Percentiles rank a stretch among this genome's conserved stretches.
Conservation (phyloP, 1,140 invertebrate species). For the Drosophila athabasca region DNA sequence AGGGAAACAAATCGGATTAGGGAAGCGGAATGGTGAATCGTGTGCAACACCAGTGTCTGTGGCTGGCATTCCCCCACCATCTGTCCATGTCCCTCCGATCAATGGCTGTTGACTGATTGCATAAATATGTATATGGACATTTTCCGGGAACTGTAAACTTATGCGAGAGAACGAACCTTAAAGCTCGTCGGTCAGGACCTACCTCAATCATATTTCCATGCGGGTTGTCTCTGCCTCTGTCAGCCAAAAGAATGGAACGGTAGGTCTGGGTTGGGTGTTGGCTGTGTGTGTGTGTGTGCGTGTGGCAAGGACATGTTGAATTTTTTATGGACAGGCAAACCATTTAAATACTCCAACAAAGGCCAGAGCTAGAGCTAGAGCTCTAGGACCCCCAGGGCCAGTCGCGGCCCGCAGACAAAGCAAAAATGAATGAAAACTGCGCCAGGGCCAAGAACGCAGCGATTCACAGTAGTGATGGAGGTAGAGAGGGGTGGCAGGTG, state of each 20-base stretch:
- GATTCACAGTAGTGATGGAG: neutral
- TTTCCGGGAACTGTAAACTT: neutral
- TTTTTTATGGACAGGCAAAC: constrained; percentile 43
- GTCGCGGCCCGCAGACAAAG: constrained; percentile 38
- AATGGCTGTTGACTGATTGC: constrained; percentile 48
- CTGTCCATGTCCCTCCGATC: neutral
- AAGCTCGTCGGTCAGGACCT: constrained; percentile 1
- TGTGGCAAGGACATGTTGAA: constrained; percentile 20
- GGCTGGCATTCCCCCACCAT: neutral
- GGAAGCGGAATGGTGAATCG: constrained; percentile 53
- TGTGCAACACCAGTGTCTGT: too few species aligned
- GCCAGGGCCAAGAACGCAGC: constrained; percentile 38
- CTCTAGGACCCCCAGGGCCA: neutral
- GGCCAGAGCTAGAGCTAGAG: constrained; percentile 14
- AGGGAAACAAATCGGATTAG: constrained; percentile 73
- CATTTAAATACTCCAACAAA: constrained; percentile 62
- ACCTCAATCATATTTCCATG: constrained; percentile 29
- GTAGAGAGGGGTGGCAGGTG: neutral
- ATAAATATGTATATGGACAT: constrained; percentile 38
- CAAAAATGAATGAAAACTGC: constrained; percentile 60
- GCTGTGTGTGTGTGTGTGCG: neutral
- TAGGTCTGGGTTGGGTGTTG: too few species aligned
- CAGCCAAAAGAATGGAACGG: too few species aligned
- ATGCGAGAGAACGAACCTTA: constrained; percentile 13
- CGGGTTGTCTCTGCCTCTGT: constrained; percentile 9